Conservation (phyloP, 2,113 vertebrate genomes). For the Ictidomys tridecemlineatus region DNA sequence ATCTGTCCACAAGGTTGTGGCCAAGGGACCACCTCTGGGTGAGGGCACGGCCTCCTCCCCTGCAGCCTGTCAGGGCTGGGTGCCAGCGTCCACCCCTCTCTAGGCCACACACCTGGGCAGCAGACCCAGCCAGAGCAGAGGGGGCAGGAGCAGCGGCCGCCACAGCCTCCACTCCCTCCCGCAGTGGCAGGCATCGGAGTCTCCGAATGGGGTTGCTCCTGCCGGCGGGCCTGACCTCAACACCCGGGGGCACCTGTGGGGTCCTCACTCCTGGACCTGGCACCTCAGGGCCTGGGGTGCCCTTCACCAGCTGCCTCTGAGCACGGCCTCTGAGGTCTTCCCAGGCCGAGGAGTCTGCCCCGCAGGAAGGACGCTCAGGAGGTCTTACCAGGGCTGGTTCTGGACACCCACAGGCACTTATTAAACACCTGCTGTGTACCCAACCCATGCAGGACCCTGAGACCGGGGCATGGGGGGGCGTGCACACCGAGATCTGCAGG, state of each 20-base stretch:
- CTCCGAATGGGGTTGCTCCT: neutral
- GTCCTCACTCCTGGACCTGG: rapidly evolving
- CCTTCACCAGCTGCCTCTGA: neutral
- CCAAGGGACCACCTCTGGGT: constrained; percentile 41
- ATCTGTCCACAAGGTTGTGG: constrained; percentile 39
- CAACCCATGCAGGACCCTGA: neutral
- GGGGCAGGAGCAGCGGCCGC: no score
- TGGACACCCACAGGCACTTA: neutral
- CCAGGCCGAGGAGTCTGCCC: no score
- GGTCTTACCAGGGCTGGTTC: neutral
- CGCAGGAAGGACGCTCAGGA: neutral
- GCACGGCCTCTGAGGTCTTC: neutral
- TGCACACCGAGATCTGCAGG: rapidly evolving
- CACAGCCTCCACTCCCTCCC: no score
- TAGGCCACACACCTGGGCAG: no score
- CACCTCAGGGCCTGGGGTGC: no score
- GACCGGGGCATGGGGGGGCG: rapidly evolving
- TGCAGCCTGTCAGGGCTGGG: neutral
- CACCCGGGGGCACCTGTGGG: rapidly evolving
- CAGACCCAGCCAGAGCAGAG: no score
- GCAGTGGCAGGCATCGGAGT: no score
- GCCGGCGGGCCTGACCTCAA: neutral
- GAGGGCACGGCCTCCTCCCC: constrained; percentile 63
- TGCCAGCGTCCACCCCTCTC: neutral
- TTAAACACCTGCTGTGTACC: neutral